Evolutionary conservation across 2,797 vertebrate species (phyloP), one percentile per base, ranked within the genome.

Genomic region (Holocentrus rufus): DNA sequence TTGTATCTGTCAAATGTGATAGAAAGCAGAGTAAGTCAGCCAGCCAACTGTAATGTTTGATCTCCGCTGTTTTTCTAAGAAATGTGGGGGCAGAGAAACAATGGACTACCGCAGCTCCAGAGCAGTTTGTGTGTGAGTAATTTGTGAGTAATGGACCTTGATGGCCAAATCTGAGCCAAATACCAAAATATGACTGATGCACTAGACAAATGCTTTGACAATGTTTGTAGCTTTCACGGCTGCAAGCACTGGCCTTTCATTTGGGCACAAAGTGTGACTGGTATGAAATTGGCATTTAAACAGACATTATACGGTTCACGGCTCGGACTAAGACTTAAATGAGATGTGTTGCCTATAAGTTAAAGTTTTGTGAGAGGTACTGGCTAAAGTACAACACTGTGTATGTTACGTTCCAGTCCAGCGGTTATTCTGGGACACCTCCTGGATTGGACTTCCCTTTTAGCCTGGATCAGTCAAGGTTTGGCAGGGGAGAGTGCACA

Each of bases 91-190:
- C n/a, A 30, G 50, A 46, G 49, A 63, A 52, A 65, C 30, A 25
- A 18, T 17, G 44, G 60, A 68, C 68, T 69, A 14, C 62, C 22
- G 60, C 55, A 15, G 76, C 69, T 50, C 60, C 31, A 25, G 31
- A 69, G 65, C 65, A 77, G 72, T 17, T 84, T 44, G 44, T 71
- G 57, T 44, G 67, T 62, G 71, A 81, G 69, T 69, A 47, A 73
- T 70, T 61, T 69, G 50, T 49, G 58, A 78, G 54, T 78, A 69
- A 81, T 63, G 39, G 52, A 39, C 23, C 65, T 55, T 73, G 27
- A 54, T 46, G 64, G 56, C 25, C 65, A 55, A 61, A 67, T 52
- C 14, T 7, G 18, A 67, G 64, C 44, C 9, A 50, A 39, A 58
- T 56, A 22, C 52, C 15, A 65, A 66, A 17, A 42, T 15, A 42